These are phyloP conservation scores for Saxidomus purpurata DNA, from an alignment of 1,140 invertebrate species.

Conservation along the genomic window DNA sequence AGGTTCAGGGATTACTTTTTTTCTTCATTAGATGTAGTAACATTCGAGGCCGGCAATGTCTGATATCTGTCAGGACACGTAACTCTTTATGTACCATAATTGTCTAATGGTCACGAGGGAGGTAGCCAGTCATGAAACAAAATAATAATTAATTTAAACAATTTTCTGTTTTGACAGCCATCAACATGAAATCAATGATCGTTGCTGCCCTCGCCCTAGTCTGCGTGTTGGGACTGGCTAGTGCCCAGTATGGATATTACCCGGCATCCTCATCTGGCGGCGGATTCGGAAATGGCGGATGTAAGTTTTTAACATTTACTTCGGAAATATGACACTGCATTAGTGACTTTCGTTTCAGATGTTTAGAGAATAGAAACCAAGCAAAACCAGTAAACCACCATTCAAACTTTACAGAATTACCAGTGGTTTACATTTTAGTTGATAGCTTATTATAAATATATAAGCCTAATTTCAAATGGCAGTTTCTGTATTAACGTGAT, in stretches of 20 bases:
- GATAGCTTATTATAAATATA: not conserved
- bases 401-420: not conserved
- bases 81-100: too few species aligned
- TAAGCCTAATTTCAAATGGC: not conserved
- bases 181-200: conserved; percentile 49
- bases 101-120: too few species aligned
- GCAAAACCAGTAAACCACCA: too few species aligned
- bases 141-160: too few species aligned
- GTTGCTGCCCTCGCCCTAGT: conserved; percentile 25
- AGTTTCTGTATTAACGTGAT: too few species aligned
- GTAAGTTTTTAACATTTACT: not conserved
- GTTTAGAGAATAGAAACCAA: not conserved
- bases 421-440: not conserved
- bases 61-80: too few species aligned
- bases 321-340: not conserved
- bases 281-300: not conserved
- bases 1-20: too few species aligned
- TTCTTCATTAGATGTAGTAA: too few species aligned
- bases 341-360: not conserved
- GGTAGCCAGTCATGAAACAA: too few species aligned
- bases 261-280: not conserved
- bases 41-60: too few species aligned
- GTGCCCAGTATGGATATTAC: conserved; percentile 35
- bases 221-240: conserved; percentile 24
- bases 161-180: not conserved